phyloP scores from a whole-genome alignment of 2,797 vertebrate genomes.

The Allobates femoralis region DNA sequence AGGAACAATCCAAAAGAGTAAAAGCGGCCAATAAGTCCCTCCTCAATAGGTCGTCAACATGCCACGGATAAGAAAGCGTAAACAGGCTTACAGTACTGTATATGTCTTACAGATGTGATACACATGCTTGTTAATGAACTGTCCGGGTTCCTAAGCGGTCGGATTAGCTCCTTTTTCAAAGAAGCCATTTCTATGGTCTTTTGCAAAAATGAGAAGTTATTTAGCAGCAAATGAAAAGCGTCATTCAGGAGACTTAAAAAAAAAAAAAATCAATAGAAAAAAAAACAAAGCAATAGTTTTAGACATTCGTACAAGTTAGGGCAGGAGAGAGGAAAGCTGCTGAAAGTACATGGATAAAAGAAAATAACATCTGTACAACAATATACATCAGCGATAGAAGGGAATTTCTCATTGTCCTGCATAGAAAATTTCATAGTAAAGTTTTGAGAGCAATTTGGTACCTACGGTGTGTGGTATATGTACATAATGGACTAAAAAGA shows the following conservation, averaged over 20 bases:
- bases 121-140: slow-evolving; percentile 79
- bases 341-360: slow-evolving; percentile 85
- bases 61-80: slow-evolving; percentile 71
- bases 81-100: slow-evolving; percentile 71
- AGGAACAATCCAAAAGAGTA: slow-evolving; percentile 70
- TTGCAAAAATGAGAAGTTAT: slow-evolving; percentile 85
- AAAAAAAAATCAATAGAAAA: slow-evolving; percentile 80
- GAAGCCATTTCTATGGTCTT: slow-evolving; percentile 86
- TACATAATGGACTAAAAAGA: slow-evolving; percentile 72
- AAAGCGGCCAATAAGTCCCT: slow-evolving; percentile 66
- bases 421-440: slow-evolving; percentile 90
- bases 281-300: slow-evolving; percentile 84
- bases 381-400: slow-evolving; percentile 92
- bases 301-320: slow-evolving; percentile 86
- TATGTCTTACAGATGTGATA: slow-evolving; percentile 71
- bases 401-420: slow-evolving; percentile 94
- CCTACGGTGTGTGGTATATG: slow-evolving; percentile 82
- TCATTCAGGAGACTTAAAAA: slow-evolving; percentile 85
- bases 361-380: slow-evolving; percentile 95
- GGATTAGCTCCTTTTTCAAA: slow-evolving; percentile 87
- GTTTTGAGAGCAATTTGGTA: slow-evolving; percentile 92
- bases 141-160: slow-evolving; percentile 77
- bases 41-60: slow-evolving; percentile 73
- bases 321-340: slow-evolving; percentile 80
- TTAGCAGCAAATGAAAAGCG: slow-evolving; percentile 91